Percentiles rank a stretch among this genome's conserved stretches.
These are phyloP conservation scores for Camponotus vicinus DNA, from an alignment of 1,140 invertebrate genomes.

Conservation along the genomic window DNA sequence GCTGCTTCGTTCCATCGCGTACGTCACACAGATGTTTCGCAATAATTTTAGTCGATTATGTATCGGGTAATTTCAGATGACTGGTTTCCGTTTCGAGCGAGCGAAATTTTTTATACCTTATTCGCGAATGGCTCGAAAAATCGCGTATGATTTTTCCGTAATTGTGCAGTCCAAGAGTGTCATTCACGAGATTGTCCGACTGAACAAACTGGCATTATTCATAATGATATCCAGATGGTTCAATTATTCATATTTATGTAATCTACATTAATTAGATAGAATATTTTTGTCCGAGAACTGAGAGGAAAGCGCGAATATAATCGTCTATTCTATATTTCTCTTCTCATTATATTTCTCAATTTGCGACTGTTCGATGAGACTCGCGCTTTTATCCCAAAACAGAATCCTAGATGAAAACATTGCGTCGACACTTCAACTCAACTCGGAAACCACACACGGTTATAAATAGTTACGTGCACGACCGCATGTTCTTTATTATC, in stretches of 20 bases:
- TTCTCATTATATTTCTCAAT: not conserved
- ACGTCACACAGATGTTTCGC: slow-evolving; percentile 59
- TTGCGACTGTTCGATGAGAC: not conserved
- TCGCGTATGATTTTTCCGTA: not conserved
- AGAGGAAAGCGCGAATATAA: not conserved
- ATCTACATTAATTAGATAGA: not conserved
- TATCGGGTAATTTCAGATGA: slow-evolving; percentile 27
- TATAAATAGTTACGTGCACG: slow-evolving; percentile 69
- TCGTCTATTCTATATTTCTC: not conserved
- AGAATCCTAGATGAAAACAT: slow-evolving; percentile 51
- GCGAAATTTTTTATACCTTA: not conserved
- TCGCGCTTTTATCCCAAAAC: not conserved
- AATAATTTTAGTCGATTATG: slow-evolving; percentile 46
- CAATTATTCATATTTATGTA: slow-evolving; percentile 6
- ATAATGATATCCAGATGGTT: not conserved
- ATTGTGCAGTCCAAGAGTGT: not conserved
- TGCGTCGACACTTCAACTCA: slow-evolving; percentile 39
- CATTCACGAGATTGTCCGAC: not conserved
- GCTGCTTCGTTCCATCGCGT: slow-evolving; percentile 19
- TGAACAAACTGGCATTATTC: not conserved
- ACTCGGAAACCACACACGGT: slow-evolving; percentile 60
- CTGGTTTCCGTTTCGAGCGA: not conserved
- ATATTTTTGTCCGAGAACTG: not conserved
- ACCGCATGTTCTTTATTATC: slow-evolving; percentile 72
- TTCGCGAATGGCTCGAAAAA: slow-evolving; percentile 13